phyloP scores from a whole-genome alignment of 1,140 invertebrate genomes.

The Zaprionus davidi region DNA sequence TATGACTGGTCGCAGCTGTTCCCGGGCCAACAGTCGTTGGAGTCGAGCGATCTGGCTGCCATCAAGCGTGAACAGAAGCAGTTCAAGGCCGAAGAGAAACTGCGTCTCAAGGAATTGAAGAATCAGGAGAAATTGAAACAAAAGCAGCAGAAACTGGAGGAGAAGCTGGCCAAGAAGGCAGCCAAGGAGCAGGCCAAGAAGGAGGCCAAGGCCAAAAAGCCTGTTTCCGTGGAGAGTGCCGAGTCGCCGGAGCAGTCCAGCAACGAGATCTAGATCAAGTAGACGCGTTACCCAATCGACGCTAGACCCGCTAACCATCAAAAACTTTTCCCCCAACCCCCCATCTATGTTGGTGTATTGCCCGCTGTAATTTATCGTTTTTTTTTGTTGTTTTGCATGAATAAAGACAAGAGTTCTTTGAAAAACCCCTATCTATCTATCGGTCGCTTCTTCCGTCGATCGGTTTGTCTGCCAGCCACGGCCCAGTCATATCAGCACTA shows the following conservation, averaged over 20 bases:
- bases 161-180: slow-evolving; percentile 69
- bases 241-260: slow-evolving; percentile 51
- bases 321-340: background rate
- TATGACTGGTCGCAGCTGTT: slow-evolving; percentile 66
- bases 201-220: slow-evolving; percentile 58
- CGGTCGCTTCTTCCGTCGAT: slow-evolving; percentile 5
- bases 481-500: slow-evolving; percentile 41
- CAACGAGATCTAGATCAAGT: background rate
- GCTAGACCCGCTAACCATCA: background rate
- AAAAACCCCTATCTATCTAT: slow-evolving; percentile 22
- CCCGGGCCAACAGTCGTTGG: slow-evolving; percentile 49
- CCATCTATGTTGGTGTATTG: slow-evolving; percentile 54
- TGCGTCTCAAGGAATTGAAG: slow-evolving; percentile 64
- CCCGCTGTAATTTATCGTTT: slow-evolving; percentile 51
- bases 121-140: slow-evolving; percentile 59
- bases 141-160: slow-evolving; percentile 68
- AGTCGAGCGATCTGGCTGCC: slow-evolving; percentile 62
- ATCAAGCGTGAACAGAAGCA: slow-evolving; percentile 71
- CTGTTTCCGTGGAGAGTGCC: slow-evolving; percentile 51
- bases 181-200: slow-evolving; percentile 72
- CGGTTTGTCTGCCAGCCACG: background rate
- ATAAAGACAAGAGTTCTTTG: slow-evolving; percentile 58
- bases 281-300: background rate
- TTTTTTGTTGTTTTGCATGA: slow-evolving; percentile 47
- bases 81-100: slow-evolving; percentile 68